Conservation (phyloP, 2,113 vertebrate species). For the Cettia cetti region DNA sequence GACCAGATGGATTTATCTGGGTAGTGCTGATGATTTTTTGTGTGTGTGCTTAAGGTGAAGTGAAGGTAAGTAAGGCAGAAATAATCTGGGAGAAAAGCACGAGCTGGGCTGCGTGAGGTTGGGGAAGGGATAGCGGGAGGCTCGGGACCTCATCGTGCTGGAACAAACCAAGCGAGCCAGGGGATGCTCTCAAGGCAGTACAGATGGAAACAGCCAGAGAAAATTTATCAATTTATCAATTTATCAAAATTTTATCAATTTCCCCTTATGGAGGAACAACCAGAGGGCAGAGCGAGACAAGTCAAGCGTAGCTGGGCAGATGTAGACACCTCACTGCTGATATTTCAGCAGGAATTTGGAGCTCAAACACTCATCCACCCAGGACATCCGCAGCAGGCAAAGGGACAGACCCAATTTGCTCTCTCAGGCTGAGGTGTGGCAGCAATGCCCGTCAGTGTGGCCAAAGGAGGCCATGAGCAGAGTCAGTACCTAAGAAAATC, state of each 20-base stretch:
- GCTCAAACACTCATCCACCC: not conserved
- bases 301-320: not conserved
- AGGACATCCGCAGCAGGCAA: not conserved
- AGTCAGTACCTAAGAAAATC: not conserved
- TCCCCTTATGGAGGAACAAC: not conserved
- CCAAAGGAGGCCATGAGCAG: not conserved
- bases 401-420: not conserved
- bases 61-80: constrained; percentile 18
- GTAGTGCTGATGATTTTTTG: not conserved
- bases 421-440: not conserved
- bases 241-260: constrained; percentile 1
- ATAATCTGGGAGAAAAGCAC: not conserved
- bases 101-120: rapidly evolving
- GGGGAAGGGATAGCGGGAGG: not conserved
- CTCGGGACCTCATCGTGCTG: not conserved
- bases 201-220: not conserved
- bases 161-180: not conserved
- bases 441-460: not conserved
- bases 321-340: not conserved
- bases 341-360: not conserved
- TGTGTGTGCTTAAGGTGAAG: constrained; percentile 9
- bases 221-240: constrained; percentile 2
- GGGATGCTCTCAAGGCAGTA: not conserved
- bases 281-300: not conserved
- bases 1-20: constrained; percentile 65